Evolutionary conservation across 2,888 invertebrate species (phyloP).

Genomic region (Halocaridina rubra): DNA sequence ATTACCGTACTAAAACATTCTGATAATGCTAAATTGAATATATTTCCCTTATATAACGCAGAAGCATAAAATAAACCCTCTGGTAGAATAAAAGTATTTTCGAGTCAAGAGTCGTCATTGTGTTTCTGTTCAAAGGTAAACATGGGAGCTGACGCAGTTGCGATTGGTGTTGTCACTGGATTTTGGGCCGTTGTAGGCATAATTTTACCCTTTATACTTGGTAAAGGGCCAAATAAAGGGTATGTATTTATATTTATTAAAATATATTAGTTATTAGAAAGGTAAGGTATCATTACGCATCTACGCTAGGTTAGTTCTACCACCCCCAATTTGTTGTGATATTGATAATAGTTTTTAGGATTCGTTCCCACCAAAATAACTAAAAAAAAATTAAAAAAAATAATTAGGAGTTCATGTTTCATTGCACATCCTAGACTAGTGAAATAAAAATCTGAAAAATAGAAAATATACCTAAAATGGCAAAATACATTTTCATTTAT

Average conservation of each 20-base stretch:
- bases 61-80: not conserved
- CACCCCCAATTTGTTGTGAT: no score
- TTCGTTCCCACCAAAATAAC: no score
- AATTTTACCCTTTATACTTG: conserved; percentile 86
- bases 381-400: no score
- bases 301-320: no score
- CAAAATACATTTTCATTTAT: no score
- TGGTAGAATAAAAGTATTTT: not conserved
- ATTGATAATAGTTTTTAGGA: no score
- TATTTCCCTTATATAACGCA: not conserved
- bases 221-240: conserved; percentile 86
- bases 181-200: conserved; percentile 89
- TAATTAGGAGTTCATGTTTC: no score
- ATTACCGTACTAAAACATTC: not conserved
- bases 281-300: no score
- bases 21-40: not conserved
- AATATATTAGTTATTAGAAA: no score
- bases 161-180: conserved; percentile 83
- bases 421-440: no score
- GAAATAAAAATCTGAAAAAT: no score
- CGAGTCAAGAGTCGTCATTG: not conserved
- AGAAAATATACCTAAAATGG: no score
- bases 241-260: not conserved
- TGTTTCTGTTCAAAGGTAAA: conserved; percentile 9
- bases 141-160: conserved; percentile 83